A percentile compares a stretch with the other conserved stretches of the same genome.
phyloP scores from a whole-genome alignment of 53 echinoderm and acorn worm species.

The Zoroaster sp. region DNA sequence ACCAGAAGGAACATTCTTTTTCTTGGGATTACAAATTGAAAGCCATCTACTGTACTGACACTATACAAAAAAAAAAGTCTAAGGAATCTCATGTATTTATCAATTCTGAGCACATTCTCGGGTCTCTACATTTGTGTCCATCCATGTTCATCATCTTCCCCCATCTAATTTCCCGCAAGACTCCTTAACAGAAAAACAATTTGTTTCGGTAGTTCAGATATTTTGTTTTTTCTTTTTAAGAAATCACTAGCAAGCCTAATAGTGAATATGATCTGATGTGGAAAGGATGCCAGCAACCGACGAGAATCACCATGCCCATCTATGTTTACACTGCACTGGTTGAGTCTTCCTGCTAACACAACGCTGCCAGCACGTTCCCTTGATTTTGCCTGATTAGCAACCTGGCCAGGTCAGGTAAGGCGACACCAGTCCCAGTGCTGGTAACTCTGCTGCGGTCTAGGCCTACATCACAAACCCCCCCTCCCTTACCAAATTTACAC shows the following conservation, averaged over 20 bases:
- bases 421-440: conserved; percentile 38
- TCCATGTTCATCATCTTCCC: too few relatives aligned
- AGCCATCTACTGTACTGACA: too few relatives aligned
- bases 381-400: conserved; percentile 51
- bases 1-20: neutral
- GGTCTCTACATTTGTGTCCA: neutral
- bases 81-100: neutral
- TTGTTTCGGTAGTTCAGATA: neutral
- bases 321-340: conserved; percentile 58
- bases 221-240: neutral
- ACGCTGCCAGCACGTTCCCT: conserved; percentile 54
- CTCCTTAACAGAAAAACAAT: neutral
- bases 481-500: conserved; percentile 34
- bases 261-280: conserved; percentile 33
- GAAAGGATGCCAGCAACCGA: conserved; percentile 37
- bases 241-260: neutral
- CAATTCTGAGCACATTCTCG: neutral
- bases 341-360: conserved; percentile 52
- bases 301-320: conserved; percentile 17
- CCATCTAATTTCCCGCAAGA: neutral
- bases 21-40: neutral
- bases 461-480: neutral
- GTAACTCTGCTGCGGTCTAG: conserved; percentile 23
- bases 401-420: conserved; percentile 31
- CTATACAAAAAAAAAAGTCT: neutral